Evolutionary conservation across 2,888 invertebrate species (phyloP), one percentile per base, ranked within the genome.

Genomic region (Ecliptopera silaceata): DNA sequence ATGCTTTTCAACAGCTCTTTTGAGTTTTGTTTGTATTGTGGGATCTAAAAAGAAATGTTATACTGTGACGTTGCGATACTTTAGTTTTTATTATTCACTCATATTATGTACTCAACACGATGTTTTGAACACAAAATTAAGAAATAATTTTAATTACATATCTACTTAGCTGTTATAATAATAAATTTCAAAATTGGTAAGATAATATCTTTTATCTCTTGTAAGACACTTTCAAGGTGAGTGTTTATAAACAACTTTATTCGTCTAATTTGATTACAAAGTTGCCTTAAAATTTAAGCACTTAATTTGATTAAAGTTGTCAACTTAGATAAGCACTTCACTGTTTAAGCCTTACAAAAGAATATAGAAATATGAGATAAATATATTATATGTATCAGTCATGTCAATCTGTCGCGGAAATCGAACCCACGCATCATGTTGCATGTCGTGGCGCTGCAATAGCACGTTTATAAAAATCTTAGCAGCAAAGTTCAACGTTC

Each of bases 301-400:
- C 43, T 59, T 56, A 53, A 56, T 60, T 63, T 49, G 49, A 60
- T 63, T 59, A 59, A 55, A 43, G 55, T 55, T 31, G 20, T 55
- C 55, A 55, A 60, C 50, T 63, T 60, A 41, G 51, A 41, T 45
- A 56, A 60, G 52, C 50, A 57, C 43, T 60, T 63, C 32, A 56
- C 44, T 44, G 17, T 49, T 36, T 38, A 38, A 36, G 44, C 20
- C 18, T 22, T 42, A 18, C 39, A 38, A 44, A 55, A 31, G 36
- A 31, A 43, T 20, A 39, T 34, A 36, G n/a, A 44, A 43, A 31
- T 49, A 18, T 18, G 26, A 31, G 15, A 5, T 12, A 26, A 18
- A 31, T 3, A 34, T 34, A 13, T 12, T 26, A 26, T 26, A 26
- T 1, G 0, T 26, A 26, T 8, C 26, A 26, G 8, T 22, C 4